Evolutionary conservation across 2,113 vertebrate genomes (phyloP).

Genomic region (Chitala chitala): DNA sequence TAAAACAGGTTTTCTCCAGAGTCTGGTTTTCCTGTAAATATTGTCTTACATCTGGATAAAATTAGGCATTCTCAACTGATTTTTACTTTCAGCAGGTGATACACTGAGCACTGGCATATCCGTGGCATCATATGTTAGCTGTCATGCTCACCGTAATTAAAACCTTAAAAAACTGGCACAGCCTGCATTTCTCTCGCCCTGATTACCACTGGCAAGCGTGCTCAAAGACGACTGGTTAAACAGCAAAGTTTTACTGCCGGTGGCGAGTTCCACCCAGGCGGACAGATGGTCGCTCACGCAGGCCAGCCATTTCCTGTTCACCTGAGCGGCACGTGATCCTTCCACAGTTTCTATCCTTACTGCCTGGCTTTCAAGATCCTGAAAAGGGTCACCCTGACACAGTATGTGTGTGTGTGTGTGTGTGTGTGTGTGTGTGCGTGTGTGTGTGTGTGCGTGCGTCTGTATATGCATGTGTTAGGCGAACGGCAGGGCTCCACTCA

Average conservation of each 20-base stretch:
- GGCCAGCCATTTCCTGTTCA: slow-evolving; percentile 62
- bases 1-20: background rate
- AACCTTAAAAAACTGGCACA: background rate
- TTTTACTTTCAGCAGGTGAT: slow-evolving; percentile 3
- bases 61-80: background rate
- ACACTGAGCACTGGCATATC: background rate
- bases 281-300: slow-evolving; percentile 51
- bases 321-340: slow-evolving; percentile 41
- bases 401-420: slow-evolving; percentile 48
- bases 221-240: slow-evolving; percentile 27
- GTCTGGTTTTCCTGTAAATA: background rate
- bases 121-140: background rate
- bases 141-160: slow-evolving; percentile 4
- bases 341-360: slow-evolving; percentile 42
- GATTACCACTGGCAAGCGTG: slow-evolving; percentile 38
- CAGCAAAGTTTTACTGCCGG: slow-evolving; percentile 23
- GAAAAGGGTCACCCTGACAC: slow-evolving; percentile 58
- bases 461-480: too few species aligned
- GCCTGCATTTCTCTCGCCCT: slow-evolving; percentile 18
- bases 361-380: slow-evolving; percentile 53
- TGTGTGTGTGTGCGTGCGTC: too few species aligned
- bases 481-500: slow-evolving; percentile 53
- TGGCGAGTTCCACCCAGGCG: slow-evolving; percentile 34
- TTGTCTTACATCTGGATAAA: slow-evolving; percentile 5
- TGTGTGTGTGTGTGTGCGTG: too few species aligned